These are phyloP conservation scores for Choristoneura rosaceana DNA, from an alignment of 2,888 invertebrate genomes.

Conservation along the genomic window DNA sequence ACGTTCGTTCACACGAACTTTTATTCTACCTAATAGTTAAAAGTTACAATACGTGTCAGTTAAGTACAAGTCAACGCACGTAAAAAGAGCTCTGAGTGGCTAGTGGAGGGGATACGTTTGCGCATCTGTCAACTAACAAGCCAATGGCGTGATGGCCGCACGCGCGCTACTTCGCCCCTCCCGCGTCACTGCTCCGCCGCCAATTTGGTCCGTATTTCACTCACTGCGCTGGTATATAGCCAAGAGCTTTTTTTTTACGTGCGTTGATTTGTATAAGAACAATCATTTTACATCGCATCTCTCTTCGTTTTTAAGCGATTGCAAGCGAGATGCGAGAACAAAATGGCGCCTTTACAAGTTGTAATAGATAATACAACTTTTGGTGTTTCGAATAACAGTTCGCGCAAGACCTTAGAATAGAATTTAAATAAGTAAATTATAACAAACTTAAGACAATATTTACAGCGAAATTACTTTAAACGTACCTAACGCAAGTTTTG, in stretches of 20 bases:
- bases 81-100: too few relatives aligned
- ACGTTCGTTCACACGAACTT: not conserved
- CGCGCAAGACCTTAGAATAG: conserved; percentile 56
- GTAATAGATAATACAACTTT: not conserved
- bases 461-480: conserved; percentile 52
- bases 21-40: conserved; percentile 4
- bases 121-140: too few relatives aligned
- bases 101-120: too few relatives aligned
- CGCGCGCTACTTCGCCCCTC: too few relatives aligned
- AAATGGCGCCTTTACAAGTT: conserved; percentile 1
- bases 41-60: not conserved
- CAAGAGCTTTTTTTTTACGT: too few relatives aligned
- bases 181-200: too few relatives aligned
- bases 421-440: conserved; percentile 60
- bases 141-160: too few relatives aligned
- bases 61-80: not conserved
- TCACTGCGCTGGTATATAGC: too few relatives aligned
- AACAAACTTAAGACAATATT: conserved; percentile 55
- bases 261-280: too few relatives aligned
- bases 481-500: conserved; percentile 46
- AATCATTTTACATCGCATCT: not conserved
- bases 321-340: conserved; percentile 1
- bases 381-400: conserved; percentile 17
- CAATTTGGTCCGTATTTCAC: too few relatives aligned
- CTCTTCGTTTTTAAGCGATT: not conserved